Evolutionary conservation across 2,113 vertebrate species (phyloP), one percentile per base, ranked within the genome.

Genomic region (Pteronura brasiliensis): DNA sequence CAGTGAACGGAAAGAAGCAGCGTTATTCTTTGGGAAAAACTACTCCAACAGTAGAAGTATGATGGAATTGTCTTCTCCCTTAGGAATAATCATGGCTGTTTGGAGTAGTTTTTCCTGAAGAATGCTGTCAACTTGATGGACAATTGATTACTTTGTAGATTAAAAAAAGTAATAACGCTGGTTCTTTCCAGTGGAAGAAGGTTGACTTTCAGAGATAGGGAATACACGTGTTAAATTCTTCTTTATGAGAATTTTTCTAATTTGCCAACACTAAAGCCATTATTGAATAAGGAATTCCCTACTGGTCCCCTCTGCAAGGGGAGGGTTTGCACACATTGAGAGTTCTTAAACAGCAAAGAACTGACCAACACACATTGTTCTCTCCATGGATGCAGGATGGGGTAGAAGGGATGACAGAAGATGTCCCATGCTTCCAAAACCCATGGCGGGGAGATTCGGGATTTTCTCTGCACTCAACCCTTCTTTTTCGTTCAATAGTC

Each of bases 341-440:
- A 21, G 7, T 17, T 6, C 25, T 13, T 49, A 59, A 23, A 74
- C 3, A 6, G 15, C 23, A 15, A 21, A 29, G 7, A 21, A 21
- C 13, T 27, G 34, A 52, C 0, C 9, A 9, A 11, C 14, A 34
- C 11, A 3, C 1, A 0, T 1, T n/a, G 9, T 3, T 49, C 20
- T 7, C 5, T 13, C 27, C 20, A 13, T 0, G 9, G 34, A 8
- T 8, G 39, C 23, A 18, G 9, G 52, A 61, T 0, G 2, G 25
- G 1, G 17, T 0, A 12, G 13, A 25, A 3, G 14, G 6, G 8
- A 1, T 3, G 4, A 86, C 7, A 13, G 52, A 39, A 29, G 13
- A 39, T 39, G 9, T 0, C 39, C 4, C 0, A 5, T 27, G 23
- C 23, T 15, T 63, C 29, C 42, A 49, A 61, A 61, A 61, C 5